Evolutionary conservation across 2,113 vertebrate genomes (phyloP), one percentile per base, ranked within the genome.

Genomic region (Lagopus muta): DNA sequence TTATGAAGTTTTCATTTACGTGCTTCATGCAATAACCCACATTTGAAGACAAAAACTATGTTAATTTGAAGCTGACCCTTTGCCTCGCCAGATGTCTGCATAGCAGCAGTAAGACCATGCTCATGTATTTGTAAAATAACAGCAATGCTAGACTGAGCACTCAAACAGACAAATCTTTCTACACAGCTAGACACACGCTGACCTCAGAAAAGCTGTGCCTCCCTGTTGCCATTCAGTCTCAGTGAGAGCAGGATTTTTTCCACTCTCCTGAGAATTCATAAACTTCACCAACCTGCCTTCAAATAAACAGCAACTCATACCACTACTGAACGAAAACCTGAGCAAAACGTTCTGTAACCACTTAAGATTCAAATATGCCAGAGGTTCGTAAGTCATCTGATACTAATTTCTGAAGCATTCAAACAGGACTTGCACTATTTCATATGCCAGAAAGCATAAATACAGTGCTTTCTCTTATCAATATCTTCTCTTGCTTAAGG

Each of bases 341-440:
- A 95, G 61, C 43, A 88, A 82, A 92, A 82, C 76, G 92, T 69
- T 93, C 94, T 94, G 92, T 40, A 96, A 93, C 85, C 89, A 80
- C 79, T 96, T 96, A 94, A 77, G 87, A 94, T 64, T 91, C 75
- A 95, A 92, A 91, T 91, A 82, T 0, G 11, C 92, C 91, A 94
- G 87, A 91, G 91, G 87, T 94, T 92, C 78, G 75, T 74, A 91
- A 92, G 89, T 95, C 96, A 96, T 94, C 91, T 91, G 89, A 96
- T 91, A 92, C 61, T 93, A 88, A 96, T 96, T 96, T 94, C 91
- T 91, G 75, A 94, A 93, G 94, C 85, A 96, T 96, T 95, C 90
- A 74, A 82, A 94, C 47, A 91, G 75, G 60, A 82, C 82, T 93
- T 74, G 71, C 60, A 85, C 72, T 78, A 4, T 64, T 17, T 67